Conservation (phyloP, 2,797 vertebrate genomes). For the Platalea minor region DNA sequence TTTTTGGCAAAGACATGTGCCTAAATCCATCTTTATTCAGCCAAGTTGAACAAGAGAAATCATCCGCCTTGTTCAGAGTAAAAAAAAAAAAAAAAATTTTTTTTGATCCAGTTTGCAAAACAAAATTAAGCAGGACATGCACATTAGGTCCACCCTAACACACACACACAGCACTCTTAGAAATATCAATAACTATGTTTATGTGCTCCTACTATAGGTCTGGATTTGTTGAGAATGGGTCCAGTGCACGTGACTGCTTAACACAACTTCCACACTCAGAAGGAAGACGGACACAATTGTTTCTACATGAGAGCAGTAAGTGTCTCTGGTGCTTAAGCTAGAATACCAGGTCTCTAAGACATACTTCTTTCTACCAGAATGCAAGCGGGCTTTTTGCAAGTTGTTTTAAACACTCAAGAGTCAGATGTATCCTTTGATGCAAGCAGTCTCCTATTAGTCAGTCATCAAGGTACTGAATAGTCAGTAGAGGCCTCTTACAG, state of each 20-base stretch:
- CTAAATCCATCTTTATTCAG: not conserved
- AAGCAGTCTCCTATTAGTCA: not conserved
- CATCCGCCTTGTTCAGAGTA: not conserved
- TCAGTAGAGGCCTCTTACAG: not conserved
- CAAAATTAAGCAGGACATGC: not conserved
- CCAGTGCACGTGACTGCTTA: fast-evolving
- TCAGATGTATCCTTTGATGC: not conserved
- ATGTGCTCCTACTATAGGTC: not conserved
- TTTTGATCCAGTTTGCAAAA: not conserved
- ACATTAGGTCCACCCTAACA: not conserved
- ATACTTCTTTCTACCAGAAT: not conserved
- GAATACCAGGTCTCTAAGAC: not conserved
- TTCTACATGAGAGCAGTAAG: not conserved
- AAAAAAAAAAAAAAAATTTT: not conserved
- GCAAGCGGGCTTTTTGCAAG: not conserved
- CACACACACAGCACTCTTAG: not conserved
- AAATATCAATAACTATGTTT: not conserved
- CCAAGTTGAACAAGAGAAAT: not conserved
- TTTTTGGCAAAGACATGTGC: not conserved
- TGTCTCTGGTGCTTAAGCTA: not conserved
- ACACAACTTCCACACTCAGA: not conserved
- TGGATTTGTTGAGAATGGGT: not conserved
- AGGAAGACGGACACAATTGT: not conserved
- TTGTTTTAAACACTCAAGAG: not conserved
- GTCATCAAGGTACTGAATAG: not conserved